Evolutionary conservation across 2,888 invertebrate genomes (phyloP), one percentile per base, ranked within the genome.

Genomic region (Coelopa pilipes): DNA sequence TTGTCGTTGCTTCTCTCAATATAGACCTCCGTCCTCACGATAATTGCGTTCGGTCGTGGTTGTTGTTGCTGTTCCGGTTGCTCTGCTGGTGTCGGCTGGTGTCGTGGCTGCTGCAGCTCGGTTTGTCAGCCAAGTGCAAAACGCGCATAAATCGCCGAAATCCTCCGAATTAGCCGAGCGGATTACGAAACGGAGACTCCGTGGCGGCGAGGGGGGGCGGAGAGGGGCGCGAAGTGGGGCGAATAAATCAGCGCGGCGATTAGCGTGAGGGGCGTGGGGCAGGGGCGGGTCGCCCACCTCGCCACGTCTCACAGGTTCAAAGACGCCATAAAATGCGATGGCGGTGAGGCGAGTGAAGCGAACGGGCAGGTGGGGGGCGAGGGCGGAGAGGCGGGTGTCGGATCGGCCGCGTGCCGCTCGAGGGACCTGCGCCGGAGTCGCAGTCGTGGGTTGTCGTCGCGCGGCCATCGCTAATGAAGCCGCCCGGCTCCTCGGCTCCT

Each of bases 191-290:
- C 7, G 7, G n/a, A n/a, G n/a, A 46, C 9, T 19, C 46, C 19
- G 45, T 17, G n/a, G 65, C n/a, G 46, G 45, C 5, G 47, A 19
- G 45, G 19, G 19, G 12, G 11, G 34, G 9, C 2, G 15, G 60
- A 62, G 24, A 15, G 19, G 10, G 15, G 34, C 34, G 21, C 12
- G 24, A 9, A 19, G 24, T 34, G 19, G 13, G 19, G 15, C 19
- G 50, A 66, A 66, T 66, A 66, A 66, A 66, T 66, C 66, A 66
- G 50, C 24, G 66, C 3, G 24, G 66, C 50, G 66, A 50, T 66
- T 66, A 66, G 50, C 21, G 11, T 50, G 15, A 21, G 45, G 15
- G 19, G 19, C 12, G 49, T 50, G 19, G 24, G 50, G 66, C 13
- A n/a, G 2, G 19, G 46, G 49, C 50, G 13, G 7, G 24, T 19